phyloP scores from a whole-genome alignment of 2,888 invertebrate genomes.

The Imbricaverruca yamaguchii region DNA sequence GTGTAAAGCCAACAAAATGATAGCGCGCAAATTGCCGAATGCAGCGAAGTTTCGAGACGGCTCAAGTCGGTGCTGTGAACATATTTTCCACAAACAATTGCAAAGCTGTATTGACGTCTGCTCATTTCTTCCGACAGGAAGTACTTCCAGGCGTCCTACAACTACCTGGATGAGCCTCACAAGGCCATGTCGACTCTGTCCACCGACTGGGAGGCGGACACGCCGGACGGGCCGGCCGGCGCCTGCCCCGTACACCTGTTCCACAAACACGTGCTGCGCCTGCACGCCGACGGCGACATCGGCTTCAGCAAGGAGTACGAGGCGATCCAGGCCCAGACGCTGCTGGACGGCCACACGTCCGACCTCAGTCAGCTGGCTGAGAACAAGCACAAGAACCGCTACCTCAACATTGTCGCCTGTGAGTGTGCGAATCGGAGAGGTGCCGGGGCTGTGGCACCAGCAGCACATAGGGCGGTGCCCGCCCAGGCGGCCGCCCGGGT shows the following conservation, averaged over 20 bases:
- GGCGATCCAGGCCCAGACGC: constrained; percentile 69
- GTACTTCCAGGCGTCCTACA: constrained; percentile 70
- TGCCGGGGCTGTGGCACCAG: too few species aligned
- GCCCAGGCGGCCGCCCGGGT: too few species aligned
- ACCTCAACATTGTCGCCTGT: constrained; percentile 94
- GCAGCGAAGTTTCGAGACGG: too few species aligned
- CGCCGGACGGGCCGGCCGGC: constrained; percentile 39
- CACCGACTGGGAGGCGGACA: constrained; percentile 55
- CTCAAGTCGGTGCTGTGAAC: too few species aligned
- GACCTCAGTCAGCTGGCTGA: constrained; percentile 84
- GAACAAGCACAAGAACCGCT: constrained; percentile 88
- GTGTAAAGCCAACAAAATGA: too few species aligned
- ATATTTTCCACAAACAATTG: too few species aligned
- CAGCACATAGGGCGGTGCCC: too few species aligned
- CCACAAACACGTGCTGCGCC: constrained; percentile 69
- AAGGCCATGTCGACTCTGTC: constrained; percentile 48
- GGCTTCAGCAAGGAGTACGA: constrained; percentile 94
- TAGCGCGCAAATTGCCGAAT: too few species aligned
- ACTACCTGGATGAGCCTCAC: constrained; percentile 66
- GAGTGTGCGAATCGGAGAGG: constrained; percentile 43
- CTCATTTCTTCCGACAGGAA: constrained; percentile 47
- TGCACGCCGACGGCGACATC: constrained; percentile 90
- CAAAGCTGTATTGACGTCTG: too few species aligned
- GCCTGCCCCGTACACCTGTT: constrained; percentile 70
- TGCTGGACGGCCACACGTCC: constrained; percentile 65